A percentile compares a stretch with the other conserved stretches of the same genome.
phyloP scores from a whole-genome alignment of 2,113 vertebrate species.

The Apteryx mantelli region DNA sequence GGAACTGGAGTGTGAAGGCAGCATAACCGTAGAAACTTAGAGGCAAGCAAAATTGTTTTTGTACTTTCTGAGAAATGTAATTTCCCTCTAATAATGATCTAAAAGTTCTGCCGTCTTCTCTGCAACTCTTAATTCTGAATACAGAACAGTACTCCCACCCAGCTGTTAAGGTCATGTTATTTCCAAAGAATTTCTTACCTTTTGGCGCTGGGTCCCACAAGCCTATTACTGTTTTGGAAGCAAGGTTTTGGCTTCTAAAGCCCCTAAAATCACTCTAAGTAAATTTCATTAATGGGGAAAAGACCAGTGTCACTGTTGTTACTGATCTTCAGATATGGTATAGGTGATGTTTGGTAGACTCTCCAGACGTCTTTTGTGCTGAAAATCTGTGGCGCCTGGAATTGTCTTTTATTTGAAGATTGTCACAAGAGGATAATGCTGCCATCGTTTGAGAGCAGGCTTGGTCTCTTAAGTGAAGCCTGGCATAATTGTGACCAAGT shows the following conservation, averaged over 20 bases:
- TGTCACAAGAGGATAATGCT: background rate
- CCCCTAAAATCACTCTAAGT: background rate
- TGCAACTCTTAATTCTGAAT: background rate
- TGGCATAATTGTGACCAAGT: constrained; percentile 21
- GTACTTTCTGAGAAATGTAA: background rate
- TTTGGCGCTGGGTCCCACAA: background rate
- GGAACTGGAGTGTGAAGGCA: background rate
- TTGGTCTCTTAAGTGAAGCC: background rate
- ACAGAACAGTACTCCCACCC: background rate
- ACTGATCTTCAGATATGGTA: background rate
- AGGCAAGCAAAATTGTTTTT: too few relatives aligned
- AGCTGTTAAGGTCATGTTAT: background rate
- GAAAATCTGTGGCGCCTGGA: background rate
- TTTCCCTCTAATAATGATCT: background rate
- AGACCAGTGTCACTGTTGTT: background rate
- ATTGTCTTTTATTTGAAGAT: background rate
- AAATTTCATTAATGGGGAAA: background rate
- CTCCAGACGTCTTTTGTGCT: background rate
- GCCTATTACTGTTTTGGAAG: background rate
- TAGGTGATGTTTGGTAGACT: background rate
- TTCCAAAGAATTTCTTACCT: background rate
- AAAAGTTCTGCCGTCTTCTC: background rate
- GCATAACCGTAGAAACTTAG: background rate
- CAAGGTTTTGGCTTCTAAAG: background rate
- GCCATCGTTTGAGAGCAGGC: background rate